A percentile compares a stretch with the other conserved stretches of the same genome.
Evolutionary conservation across 2,888 invertebrate species (phyloP).

Genomic region (Steromphala cineraria): DNA sequence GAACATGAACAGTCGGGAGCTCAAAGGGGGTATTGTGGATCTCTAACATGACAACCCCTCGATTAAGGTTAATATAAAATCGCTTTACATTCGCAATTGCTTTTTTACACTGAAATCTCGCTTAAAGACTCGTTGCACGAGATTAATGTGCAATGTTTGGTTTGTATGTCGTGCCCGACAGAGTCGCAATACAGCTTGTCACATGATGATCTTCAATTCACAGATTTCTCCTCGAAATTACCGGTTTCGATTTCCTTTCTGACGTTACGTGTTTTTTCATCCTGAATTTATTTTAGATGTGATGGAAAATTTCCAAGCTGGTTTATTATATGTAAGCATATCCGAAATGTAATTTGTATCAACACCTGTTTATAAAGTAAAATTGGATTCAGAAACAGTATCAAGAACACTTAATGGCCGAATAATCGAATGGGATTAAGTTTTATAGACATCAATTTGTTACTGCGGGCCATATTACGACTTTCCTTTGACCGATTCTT

Average conservation of each 20-base stretch:
- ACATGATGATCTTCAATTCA: not conserved
- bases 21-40: not conserved
- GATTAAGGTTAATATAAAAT: not conserved
- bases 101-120: not conserved
- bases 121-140: not conserved
- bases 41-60: not conserved
- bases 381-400: not conserved
- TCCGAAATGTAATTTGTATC: slow-evolving; percentile 3
- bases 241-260: not conserved
- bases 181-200: not conserved
- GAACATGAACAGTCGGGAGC: not conserved
- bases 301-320: not conserved
- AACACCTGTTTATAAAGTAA: slow-evolving; percentile 1
- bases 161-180: not conserved
- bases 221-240: not conserved
- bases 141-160: not conserved
- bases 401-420: not conserved
- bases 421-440: slow-evolving; percentile 4
- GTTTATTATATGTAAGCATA: slow-evolving; percentile 4
- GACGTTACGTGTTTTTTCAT: slow-evolving; percentile 6
- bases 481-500: not conserved
- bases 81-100: not conserved
- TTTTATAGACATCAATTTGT: slow-evolving; percentile 1
- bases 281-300: not conserved
- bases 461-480: not conserved